phyloP scores from a whole-genome alignment of 1,140 invertebrate genomes.

The Anadara kagoshimensis region DNA sequence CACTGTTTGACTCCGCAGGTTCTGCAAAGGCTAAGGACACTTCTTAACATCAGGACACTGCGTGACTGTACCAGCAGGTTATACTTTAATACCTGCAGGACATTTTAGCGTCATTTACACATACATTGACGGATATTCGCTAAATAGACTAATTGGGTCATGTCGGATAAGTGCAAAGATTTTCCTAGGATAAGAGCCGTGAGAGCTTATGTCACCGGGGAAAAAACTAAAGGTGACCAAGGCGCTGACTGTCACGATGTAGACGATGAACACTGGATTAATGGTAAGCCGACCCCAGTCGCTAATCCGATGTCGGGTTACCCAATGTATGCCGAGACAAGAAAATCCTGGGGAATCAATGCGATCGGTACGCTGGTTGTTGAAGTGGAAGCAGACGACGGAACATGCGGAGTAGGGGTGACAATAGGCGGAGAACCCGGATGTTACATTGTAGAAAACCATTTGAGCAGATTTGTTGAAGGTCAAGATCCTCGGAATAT shows the following conservation, averaged over 20 bases:
- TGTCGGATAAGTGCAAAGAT: conserved; percentile 10
- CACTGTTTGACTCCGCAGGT: too few relatives aligned
- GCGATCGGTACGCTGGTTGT: conserved; percentile 65
- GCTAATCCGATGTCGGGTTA: conserved; percentile 67
- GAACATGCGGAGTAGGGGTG: conserved; percentile 62
- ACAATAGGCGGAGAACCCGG: conserved; percentile 67
- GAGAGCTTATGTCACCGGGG: conserved; percentile 54
- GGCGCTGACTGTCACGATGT: conserved; percentile 70
- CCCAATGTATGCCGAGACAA: conserved; percentile 55
- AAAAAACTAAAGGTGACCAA: conserved; percentile 43
- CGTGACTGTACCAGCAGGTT: too few relatives aligned
- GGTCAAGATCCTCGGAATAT: conserved; percentile 68
- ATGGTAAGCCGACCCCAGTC: conserved; percentile 59
- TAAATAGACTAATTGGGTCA: too few relatives aligned
- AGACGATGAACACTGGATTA: conserved; percentile 63
- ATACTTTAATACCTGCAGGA: too few relatives aligned
- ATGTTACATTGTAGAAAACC: conserved; percentile 66
- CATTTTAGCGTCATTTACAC: too few relatives aligned
- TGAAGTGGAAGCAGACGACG: conserved; percentile 66
- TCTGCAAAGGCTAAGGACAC: too few relatives aligned
- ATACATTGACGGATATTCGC: too few relatives aligned
- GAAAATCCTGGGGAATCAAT: conserved; percentile 70
- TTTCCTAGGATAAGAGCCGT: conserved; percentile 61
- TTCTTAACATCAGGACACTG: too few relatives aligned
- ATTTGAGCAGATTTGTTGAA: conserved; percentile 68